Evolutionary conservation across 2,888 invertebrate genomes (phyloP), one percentile per base, ranked within the genome.

Genomic region (Papilio protenor): DNA sequence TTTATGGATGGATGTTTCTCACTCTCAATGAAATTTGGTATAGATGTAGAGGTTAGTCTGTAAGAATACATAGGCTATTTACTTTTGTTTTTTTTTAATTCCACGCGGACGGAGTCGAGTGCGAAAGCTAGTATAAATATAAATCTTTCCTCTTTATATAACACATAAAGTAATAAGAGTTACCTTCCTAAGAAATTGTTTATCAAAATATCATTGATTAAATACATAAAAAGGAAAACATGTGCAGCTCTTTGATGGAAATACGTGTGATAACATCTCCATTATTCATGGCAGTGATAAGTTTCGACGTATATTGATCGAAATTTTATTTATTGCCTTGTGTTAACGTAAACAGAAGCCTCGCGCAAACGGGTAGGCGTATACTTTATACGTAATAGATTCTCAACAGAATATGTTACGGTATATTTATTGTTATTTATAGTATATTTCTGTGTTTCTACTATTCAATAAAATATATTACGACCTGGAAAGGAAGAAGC

Each of bases 281-380:
- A 77, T 74, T 77, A 74, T 74, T 77, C 70, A 73, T 77, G 21
- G 59, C 69, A 59, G 21, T 70, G 74, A 77, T 75, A 73, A 73
- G 66, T 70, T 71, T 69, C n/a, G 73, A 70, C 77, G 70, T 49
- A 27, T 75, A 77, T 77, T 75, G 75, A 71, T 77, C 61, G 66
- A 71, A 71, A 71, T 71, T 71, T 71, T 77, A 61, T 77, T 77
- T 75, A 77, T 75, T 71, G 49, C 77, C 52, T 75, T 71, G 27
- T 71, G 61, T 75, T 73, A 73, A 73, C 66, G 73, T 77, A 52
- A 71, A 57, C 49, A 61, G 45, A 76, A 61, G 70, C 33, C 21
- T 33, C 59, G 47, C 61, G 10, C 49, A 64, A 75, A 75, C 64
- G 49, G 61, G 64, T 64, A 33, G 74, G 64, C 66, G 23, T 75